phyloP scores from a whole-genome alignment of 1,140 invertebrate genomes.

The Drosophila kanapiae region DNA sequence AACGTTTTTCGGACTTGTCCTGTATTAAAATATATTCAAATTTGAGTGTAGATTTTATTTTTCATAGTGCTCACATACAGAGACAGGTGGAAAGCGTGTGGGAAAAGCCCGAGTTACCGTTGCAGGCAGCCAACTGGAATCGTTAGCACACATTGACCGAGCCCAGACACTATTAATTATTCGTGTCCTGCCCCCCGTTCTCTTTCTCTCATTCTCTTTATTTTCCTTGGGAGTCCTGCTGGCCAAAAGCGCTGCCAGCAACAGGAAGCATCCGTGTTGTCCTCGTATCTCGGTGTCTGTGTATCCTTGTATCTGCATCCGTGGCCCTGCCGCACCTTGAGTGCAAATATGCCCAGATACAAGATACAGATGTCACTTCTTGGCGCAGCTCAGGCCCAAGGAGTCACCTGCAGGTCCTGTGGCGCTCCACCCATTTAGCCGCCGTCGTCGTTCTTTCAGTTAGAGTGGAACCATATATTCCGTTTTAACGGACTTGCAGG shows the following conservation, averaged over 20 bases:
- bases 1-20: background rate
- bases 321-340: slow-evolving; percentile 32
- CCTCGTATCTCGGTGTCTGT: background rate
- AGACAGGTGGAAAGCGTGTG: slow-evolving; percentile 19
- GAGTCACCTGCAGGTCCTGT: slow-evolving; percentile 24
- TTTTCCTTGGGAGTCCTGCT: slow-evolving; percentile 12
- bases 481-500: slow-evolving; percentile 51
- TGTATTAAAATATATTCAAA: background rate
- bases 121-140: slow-evolving; percentile 51
- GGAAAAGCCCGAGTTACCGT: slow-evolving; percentile 39
- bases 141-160: slow-evolving; percentile 59
- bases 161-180: slow-evolving; percentile 70
- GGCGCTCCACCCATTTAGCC: slow-evolving; percentile 34
- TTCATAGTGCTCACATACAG: background rate
- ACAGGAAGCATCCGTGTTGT: slow-evolving; percentile 43
- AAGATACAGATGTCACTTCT: slow-evolving; percentile 47
- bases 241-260: slow-evolving; percentile 20
- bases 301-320: slow-evolving; percentile 33
- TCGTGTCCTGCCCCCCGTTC: slow-evolving; percentile 33
- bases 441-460: slow-evolving; percentile 27
- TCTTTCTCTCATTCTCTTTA: slow-evolving; percentile 1
- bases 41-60: background rate
- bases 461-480: slow-evolving; percentile 61
- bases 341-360: slow-evolving; percentile 60
- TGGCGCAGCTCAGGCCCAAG: slow-evolving; percentile 12